Evolutionary conservation across 2,888 invertebrate species (phyloP).

Genomic region (Troilus luridus): DNA sequence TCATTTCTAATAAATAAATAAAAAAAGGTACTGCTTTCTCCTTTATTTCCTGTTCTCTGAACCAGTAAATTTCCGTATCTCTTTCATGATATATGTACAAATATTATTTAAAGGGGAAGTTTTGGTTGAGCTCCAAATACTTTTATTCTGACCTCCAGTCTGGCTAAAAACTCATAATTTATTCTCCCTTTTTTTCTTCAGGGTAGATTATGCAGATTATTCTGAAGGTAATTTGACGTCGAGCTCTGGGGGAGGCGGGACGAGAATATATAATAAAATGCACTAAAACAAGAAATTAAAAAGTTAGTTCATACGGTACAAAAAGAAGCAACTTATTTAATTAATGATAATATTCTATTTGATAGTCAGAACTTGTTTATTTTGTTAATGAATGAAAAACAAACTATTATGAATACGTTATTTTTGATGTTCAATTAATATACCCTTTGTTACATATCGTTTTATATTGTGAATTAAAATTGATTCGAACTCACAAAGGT

Average conservation of each 20-base stretch:
- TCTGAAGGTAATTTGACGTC: constrained; percentile 54
- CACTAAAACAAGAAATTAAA: constrained; percentile 46
- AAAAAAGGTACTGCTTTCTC: background rate
- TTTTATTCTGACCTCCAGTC: background rate
- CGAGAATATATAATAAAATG: constrained; percentile 50
- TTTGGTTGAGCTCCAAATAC: constrained; percentile 48
- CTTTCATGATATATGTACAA: constrained; percentile 20
- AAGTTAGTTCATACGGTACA: background rate
- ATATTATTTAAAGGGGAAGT: constrained; percentile 13
- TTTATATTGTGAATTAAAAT: background rate
- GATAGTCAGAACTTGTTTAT: background rate
- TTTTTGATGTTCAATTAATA: background rate
- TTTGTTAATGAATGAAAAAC: background rate
- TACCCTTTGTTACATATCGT: background rate
- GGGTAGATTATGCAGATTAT: constrained; percentile 54
- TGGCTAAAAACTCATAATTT: constrained; percentile 52
- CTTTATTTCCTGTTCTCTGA: background rate
- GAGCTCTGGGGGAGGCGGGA: background rate
- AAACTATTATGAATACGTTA: background rate
- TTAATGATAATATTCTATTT: background rate
- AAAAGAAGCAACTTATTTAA: constrained; percentile 5
- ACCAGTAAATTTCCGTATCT: background rate
- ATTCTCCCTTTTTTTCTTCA: constrained; percentile 23
- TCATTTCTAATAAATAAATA: too few relatives aligned
- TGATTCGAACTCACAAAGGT: background rate